These are phyloP conservation scores for Scalopus aquaticus DNA, from an alignment of 2,113 vertebrate genomes.

Conservation along the genomic window DNA sequence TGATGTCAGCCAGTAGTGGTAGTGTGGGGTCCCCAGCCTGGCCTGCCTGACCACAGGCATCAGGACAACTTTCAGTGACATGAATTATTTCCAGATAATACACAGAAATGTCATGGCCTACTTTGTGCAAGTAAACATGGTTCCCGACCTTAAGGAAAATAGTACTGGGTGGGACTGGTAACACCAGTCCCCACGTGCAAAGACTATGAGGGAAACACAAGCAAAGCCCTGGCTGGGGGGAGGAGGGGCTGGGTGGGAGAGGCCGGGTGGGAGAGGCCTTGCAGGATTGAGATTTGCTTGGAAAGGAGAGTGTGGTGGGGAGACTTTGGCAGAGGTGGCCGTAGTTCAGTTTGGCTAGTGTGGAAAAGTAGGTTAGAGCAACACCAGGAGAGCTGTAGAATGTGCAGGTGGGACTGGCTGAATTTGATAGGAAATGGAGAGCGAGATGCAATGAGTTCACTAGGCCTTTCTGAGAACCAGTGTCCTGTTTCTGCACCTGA, in stretches of 20 bases:
- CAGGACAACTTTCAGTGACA: no score
- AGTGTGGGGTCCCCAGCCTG: rapidly evolving
- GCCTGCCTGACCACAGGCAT: rapidly evolving
- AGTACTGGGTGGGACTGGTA: not conserved
- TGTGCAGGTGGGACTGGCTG: not conserved
- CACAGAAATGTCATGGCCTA: not conserved
- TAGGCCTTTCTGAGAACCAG: not conserved
- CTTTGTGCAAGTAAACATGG: not conserved
- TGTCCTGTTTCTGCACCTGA: not conserved
- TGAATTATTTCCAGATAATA: not conserved
- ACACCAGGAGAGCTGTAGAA: not conserved
- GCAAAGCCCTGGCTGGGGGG: not conserved
- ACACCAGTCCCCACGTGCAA: not conserved
- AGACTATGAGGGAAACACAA: rapidly evolving
- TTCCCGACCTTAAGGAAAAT: not conserved
- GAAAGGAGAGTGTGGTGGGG: not conserved
- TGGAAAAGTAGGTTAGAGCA: not conserved
- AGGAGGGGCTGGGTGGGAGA: rapidly evolving
- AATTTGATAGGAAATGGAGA: not conserved
- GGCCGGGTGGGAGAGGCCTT: rapidly evolving
- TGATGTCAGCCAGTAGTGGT: not conserved
- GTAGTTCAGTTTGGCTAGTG: not conserved
- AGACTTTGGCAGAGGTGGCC: not conserved
- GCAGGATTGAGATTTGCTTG: not conserved
- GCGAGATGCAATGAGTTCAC: not conserved